Evolutionary conservation across 1,140 invertebrate genomes (phyloP).

Genomic region (Zophobas morio): DNA sequence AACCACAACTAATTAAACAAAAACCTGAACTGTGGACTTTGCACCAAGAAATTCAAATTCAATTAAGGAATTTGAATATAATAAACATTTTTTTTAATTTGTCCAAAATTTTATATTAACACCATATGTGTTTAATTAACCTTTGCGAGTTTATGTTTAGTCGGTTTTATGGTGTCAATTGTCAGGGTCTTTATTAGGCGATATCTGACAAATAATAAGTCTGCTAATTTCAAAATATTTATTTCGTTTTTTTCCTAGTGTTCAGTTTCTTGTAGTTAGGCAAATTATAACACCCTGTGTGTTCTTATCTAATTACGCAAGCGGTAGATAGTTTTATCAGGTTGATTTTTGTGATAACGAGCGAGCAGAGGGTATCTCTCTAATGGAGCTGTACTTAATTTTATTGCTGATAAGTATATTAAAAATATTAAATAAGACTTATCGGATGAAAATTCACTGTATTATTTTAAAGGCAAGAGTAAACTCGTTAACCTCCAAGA

Average conservation of each 20-base stretch:
- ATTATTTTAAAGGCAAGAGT: no score
- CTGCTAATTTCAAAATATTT: no score
- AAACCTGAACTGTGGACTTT: slow-evolving; percentile 26
- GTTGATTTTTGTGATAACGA: slow-evolving; percentile 19
- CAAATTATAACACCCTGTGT: neutral
- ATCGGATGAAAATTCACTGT: no score
- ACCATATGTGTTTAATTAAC: neutral
- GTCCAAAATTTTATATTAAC: neutral
- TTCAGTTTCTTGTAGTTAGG: no score
- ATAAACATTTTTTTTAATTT: neutral
- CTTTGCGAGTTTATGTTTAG: no score
- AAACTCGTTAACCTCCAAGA: no score
- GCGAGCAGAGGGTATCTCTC: slow-evolving; percentile 12
- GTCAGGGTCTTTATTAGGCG: no score
- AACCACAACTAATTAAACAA: slow-evolving; percentile 21
- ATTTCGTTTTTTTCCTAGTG: no score
- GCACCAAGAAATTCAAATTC: neutral
- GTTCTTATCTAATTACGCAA: slow-evolving; percentile 20
- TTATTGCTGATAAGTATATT: slow-evolving; percentile 6
- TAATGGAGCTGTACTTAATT: slow-evolving; percentile 14
- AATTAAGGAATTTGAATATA: neutral
- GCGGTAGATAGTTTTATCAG: neutral
- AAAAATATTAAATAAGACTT: neutral
- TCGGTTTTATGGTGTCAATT: no score
- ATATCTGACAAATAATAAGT: no score